Conservation (phyloP, 23 tunicate genomes). For the Diplosoma virens region DNA sequence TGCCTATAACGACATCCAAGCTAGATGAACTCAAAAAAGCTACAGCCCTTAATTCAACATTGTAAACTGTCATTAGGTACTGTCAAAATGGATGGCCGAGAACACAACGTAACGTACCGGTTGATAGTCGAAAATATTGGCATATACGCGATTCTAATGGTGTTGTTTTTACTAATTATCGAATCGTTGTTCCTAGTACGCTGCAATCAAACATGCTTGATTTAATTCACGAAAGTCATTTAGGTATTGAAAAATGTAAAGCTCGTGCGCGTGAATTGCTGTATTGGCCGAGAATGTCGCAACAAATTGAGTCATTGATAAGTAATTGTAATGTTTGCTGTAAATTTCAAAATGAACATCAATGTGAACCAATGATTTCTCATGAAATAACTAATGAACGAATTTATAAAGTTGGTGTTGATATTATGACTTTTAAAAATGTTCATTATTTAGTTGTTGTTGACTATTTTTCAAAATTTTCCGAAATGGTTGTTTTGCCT, state of each 20-base stretch:
- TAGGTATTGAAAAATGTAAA: conserved; percentile 55
- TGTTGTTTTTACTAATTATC: conserved; percentile 17
- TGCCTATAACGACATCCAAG: conserved; percentile 7
- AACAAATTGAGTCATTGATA: conserved; percentile 25
- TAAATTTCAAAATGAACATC: conserved; percentile 21
- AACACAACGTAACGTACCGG: conserved; percentile 1
- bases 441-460: conserved; percentile 34
- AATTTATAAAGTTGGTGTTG: conserved; percentile 23
- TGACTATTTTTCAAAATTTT: conserved; percentile 42
- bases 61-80: conserved; percentile 12
- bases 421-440: conserved; percentile 39
- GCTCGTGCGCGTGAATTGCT: conserved; percentile 33
- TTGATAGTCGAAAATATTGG: conserved; percentile 24
- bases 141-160: conserved; percentile 49
- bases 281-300: conserved; percentile 49
- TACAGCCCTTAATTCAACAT: background rate
- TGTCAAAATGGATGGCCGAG: conserved; percentile 42
- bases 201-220: conserved; percentile 16
- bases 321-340: conserved; percentile 10
- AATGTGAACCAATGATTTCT: conserved; percentile 30
- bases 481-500: conserved; percentile 33
- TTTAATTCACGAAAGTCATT: conserved; percentile 45
- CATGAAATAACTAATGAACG: conserved; percentile 38
- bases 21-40: conserved; percentile 22
- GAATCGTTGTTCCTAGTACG: conserved; percentile 4